These are phyloP conservation scores for Danio albolineatus DNA, from an alignment of 2,797 vertebrate species.

Conservation along the genomic window DNA sequence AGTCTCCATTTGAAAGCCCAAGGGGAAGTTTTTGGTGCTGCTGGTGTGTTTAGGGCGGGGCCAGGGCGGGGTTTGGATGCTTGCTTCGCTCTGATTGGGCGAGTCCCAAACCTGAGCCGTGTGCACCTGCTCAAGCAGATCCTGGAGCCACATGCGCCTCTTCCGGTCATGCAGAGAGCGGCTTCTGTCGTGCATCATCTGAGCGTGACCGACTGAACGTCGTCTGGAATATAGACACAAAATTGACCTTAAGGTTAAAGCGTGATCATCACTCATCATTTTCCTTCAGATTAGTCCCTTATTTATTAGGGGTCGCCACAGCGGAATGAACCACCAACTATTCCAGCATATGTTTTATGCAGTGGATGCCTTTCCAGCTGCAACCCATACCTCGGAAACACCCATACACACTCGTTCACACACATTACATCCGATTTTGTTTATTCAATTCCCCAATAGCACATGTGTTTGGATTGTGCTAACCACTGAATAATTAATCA, in stretches of 20 bases:
- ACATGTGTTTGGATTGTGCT: too few relatives aligned
- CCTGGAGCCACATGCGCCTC: slow-evolving; percentile 89
- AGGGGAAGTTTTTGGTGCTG: slow-evolving; percentile 87
- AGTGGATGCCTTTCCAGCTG: too few relatives aligned
- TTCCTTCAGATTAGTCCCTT: too few relatives aligned
- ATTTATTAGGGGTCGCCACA: too few relatives aligned
- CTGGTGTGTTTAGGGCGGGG: slow-evolving; percentile 84
- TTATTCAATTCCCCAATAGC: too few relatives aligned
- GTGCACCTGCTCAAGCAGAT: slow-evolving; percentile 91
- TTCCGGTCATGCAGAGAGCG: slow-evolving; percentile 89
- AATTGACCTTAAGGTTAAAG: not conserved
- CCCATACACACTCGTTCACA: too few relatives aligned
- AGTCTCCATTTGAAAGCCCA: slow-evolving; percentile 80
- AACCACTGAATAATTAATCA: too few relatives aligned
- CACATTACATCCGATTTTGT: too few relatives aligned
- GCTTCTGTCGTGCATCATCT: slow-evolving; percentile 94
- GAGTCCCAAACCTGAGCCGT: slow-evolving; percentile 85
- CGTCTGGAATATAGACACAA: slow-evolving; percentile 63
- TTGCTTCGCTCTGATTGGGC: slow-evolving; percentile 68
- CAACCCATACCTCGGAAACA: too few relatives aligned
- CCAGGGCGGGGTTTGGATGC: slow-evolving; percentile 76
- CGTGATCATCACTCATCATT: too few relatives aligned
- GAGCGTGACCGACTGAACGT: slow-evolving; percentile 85
- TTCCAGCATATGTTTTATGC: too few relatives aligned
- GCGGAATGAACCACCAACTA: too few relatives aligned